These are phyloP conservation scores for Yponomeuta cagnagella DNA, from an alignment of 2,888 invertebrate species.

Conservation along the genomic window DNA sequence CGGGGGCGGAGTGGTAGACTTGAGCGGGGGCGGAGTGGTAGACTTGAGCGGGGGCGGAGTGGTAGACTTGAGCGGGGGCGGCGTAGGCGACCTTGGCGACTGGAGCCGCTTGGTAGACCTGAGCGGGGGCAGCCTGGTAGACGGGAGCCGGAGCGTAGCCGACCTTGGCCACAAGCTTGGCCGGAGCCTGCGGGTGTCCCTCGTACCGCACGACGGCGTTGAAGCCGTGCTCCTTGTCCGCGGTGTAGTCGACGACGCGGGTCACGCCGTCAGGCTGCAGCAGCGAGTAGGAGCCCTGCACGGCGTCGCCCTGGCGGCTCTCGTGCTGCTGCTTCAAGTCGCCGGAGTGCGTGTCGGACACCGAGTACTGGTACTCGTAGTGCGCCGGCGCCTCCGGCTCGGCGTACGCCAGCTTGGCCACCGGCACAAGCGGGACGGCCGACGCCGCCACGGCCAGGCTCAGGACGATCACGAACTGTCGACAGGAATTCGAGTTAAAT, in stretches of 20 bases:
- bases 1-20: conserved; percentile 21
- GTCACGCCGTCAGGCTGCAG: conserved; percentile 64
- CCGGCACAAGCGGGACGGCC: conserved; percentile 33
- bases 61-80: conserved; percentile 21
- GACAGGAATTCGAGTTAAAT: background rate
- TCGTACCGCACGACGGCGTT: conserved; percentile 65
- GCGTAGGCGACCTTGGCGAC: conserved; percentile 32
- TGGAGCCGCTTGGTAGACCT: conserved; percentile 16
- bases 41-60: conserved; percentile 28
- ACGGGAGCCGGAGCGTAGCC: conserved; percentile 26
- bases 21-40: conserved; percentile 23
- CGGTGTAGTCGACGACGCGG: conserved; percentile 64
- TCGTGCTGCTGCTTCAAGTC: conserved; percentile 68
- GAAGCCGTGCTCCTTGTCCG: conserved; percentile 61
- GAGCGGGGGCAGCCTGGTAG: conserved; percentile 16
- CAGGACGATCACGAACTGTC: conserved; percentile 37
- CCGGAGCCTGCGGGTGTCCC: conserved; percentile 42
- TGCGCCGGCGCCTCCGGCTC: conserved; percentile 54
- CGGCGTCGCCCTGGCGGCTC: conserved; percentile 54
- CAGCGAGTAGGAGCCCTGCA: conserved; percentile 67
- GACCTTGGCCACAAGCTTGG: conserved; percentile 27
- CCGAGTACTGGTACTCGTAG: conserved; percentile 64
- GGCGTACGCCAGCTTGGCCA: conserved; percentile 39
- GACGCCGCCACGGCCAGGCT: conserved; percentile 43
- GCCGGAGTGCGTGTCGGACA: conserved; percentile 59